Evolutionary conservation across 2,888 invertebrate species (phyloP).

Genomic region (Polydesmus complanatus): DNA sequence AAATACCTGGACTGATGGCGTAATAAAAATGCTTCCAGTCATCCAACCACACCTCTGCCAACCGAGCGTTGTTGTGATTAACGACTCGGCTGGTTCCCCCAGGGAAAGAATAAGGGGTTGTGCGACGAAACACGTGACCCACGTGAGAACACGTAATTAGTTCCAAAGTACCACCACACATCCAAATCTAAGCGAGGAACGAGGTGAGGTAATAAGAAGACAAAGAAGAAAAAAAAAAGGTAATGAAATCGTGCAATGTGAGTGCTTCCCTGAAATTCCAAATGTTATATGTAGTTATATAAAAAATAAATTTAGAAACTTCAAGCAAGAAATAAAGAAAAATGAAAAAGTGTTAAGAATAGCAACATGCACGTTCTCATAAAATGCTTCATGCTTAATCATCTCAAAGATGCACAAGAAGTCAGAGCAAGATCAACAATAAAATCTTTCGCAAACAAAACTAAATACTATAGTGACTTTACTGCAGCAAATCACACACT

Average conservation of each 20-base stretch:
- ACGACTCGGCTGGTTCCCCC: slow-evolving; percentile 95
- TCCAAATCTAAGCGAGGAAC: slow-evolving; percentile 62
- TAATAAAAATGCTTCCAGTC: slow-evolving; percentile 99
- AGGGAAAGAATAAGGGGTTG: slow-evolving; percentile 97
- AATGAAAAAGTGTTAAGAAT: no score
- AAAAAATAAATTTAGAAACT: no score
- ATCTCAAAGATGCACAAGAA: no score
- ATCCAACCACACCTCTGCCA: slow-evolving; percentile 99
- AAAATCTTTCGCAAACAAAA: no score
- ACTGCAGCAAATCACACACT: no score
- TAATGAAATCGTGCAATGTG: no score
- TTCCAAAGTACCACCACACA: slow-evolving; percentile 89
- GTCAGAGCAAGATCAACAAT: no score
- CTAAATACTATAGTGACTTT: no score
- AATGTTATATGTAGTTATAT: neutral
- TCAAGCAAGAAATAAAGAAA: no score
- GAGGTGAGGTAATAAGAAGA: slow-evolving; percentile 4
- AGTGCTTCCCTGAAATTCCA: neutral
- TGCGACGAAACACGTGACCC: slow-evolving; percentile 95
- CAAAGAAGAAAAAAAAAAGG: slow-evolving; percentile 9
- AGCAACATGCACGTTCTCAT: no score
- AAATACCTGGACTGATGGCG: slow-evolving; percentile 89
- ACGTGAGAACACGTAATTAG: slow-evolving; percentile 79
- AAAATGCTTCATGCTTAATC: no score
- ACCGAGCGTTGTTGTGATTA: slow-evolving; percentile 93